phyloP scores from a whole-genome alignment of 2,888 invertebrate genomes.

The Eristalinus sepulchralis region DNA sequence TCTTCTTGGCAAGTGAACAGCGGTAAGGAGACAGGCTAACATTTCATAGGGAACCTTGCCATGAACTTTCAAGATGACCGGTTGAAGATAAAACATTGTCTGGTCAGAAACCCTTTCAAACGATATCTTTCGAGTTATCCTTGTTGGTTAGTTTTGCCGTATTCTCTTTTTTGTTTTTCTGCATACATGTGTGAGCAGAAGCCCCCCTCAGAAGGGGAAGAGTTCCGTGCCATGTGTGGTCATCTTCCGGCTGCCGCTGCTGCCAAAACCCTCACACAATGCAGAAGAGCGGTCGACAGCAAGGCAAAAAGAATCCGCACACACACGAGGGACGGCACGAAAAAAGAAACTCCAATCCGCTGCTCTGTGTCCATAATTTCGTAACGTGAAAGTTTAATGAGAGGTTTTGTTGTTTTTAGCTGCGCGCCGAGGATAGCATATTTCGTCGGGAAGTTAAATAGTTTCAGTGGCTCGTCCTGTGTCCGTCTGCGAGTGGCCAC shows the following conservation, averaged over 20 bases:
- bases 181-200: slow-evolving; percentile 4
- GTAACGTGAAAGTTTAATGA: slow-evolving; percentile 66
- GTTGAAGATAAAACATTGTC: slow-evolving; percentile 60
- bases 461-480: neutral
- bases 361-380: slow-evolving; percentile 46
- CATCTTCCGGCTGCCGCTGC: neutral
- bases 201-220: slow-evolving; percentile 35
- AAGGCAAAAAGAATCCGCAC: neutral
- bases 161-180: neutral
- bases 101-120: slow-evolving; percentile 56
- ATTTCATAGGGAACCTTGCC: neutral
- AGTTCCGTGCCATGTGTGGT: slow-evolving; percentile 14
- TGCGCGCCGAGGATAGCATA: neutral
- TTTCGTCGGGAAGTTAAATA: neutral
- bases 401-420: slow-evolving; percentile 18
- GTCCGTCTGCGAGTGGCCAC: neutral
- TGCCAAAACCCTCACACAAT: neutral
- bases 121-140: slow-evolving; percentile 36
- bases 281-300: neutral
- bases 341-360: neutral
- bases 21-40: neutral
- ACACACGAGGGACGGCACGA: neutral
- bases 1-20: slow-evolving; percentile 32
- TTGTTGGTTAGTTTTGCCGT: neutral
- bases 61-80: slow-evolving; percentile 53